A percentile compares a stretch with the other conserved stretches of the same genome.
These are phyloP conservation scores for Sternarchorhynchus goeldii DNA, from an alignment of 2,797 vertebrate species.

Conservation along the genomic window DNA sequence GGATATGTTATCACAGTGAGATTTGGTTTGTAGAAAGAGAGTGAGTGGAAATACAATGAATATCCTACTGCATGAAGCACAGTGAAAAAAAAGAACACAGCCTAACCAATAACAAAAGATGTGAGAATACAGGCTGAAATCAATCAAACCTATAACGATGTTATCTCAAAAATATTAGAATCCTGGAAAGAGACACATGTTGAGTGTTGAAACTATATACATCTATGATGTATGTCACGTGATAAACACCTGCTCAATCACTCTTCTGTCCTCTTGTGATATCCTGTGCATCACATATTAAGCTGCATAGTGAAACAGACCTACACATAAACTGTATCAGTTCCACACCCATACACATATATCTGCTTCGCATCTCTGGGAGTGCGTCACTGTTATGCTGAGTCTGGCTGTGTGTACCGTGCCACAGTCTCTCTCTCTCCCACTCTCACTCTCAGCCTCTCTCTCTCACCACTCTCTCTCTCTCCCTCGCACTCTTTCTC, in stretches of 20 bases:
- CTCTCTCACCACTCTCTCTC: slow-evolving; percentile 40
- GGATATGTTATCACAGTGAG: background rate
- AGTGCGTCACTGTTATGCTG: too few species aligned
- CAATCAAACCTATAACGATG: background rate
- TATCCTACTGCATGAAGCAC: background rate
- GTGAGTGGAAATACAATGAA: slow-evolving; percentile 2
- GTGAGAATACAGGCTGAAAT: background rate
- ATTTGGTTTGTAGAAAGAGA: background rate
- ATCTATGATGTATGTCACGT: too few species aligned
- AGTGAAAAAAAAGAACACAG: background rate
- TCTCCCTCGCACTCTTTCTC: background rate
- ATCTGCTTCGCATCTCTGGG: too few species aligned
- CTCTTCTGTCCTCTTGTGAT: too few species aligned
- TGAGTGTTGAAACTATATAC: too few species aligned
- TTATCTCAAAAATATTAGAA: background rate
- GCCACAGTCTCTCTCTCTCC: background rate
- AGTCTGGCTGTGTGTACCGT: too few species aligned
- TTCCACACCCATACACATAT: too few species aligned
- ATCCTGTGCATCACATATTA: too few species aligned
- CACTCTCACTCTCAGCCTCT: background rate
- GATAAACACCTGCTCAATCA: too few species aligned
- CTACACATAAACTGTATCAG: too few species aligned
- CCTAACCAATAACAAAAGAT: background rate
- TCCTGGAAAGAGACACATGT: background rate
- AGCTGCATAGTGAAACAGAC: too few species aligned